These are phyloP conservation scores for Gallinago paraguaiae DNA, from an alignment of 2,113 vertebrate genomes.

Conservation along the genomic window DNA sequence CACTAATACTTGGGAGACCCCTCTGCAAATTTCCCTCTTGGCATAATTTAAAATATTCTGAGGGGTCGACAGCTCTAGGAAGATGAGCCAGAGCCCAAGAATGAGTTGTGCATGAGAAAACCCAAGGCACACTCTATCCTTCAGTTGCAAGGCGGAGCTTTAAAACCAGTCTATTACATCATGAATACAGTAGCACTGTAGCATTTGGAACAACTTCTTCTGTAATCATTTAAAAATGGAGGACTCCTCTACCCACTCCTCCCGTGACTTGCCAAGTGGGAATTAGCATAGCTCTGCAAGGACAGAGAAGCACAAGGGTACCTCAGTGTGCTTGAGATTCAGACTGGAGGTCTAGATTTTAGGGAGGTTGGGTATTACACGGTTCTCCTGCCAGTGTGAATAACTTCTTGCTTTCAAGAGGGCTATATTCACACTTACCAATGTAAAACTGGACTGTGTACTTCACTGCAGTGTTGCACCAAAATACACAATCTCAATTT, in stretches of 20 bases:
- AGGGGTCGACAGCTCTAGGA: neutral
- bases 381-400: neutral
- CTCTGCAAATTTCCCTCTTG: neutral
- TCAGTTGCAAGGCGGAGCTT: neutral
- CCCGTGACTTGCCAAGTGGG: neutral
- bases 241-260: neutral
- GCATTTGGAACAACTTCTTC: neutral
- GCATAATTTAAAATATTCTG: neutral
- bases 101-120: neutral
- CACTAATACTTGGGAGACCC: rapidly evolving
- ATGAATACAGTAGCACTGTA: neutral
- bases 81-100: neutral
- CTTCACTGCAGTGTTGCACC: neutral
- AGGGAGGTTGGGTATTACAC: neutral
- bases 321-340: neutral
- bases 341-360: neutral
- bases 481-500: neutral
- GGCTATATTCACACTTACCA: neutral
- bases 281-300: neutral
- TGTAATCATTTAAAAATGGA: neutral
- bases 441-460: neutral
- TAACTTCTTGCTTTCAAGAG: neutral
- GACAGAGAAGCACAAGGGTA: neutral
- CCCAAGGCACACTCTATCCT: neutral
- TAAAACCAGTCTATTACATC: neutral